Percentiles rank a stretch among this genome's conserved stretches.
Evolutionary conservation across 2,888 invertebrate genomes (phyloP).

Genomic region (Cylloceria caligata): DNA sequence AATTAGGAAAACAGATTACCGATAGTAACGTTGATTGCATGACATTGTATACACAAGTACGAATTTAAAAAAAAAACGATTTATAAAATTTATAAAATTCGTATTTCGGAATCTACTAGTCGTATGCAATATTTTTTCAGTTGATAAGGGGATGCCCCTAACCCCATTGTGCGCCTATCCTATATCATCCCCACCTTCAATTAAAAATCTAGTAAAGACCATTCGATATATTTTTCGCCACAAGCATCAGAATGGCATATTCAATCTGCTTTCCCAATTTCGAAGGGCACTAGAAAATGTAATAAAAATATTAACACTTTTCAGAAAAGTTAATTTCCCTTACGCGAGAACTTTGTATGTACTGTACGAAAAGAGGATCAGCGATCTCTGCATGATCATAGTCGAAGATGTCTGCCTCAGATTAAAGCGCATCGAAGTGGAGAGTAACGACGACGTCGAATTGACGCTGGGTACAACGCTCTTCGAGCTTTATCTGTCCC

Average conservation of each 20-base stretch:
- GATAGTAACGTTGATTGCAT: too few species aligned
- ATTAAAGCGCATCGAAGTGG: constrained; percentile 87
- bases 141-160: too few species aligned
- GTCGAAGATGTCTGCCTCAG: constrained; percentile 91
- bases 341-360: constrained; percentile 91
- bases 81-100: too few species aligned
- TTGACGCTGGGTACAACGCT: constrained; percentile 94
- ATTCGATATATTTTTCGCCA: background rate
- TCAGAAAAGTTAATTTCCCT: constrained; percentile 89
- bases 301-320: constrained; percentile 76
- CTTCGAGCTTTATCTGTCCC: constrained; percentile 95
- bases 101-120: too few species aligned
- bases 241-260: background rate
- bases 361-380: constrained; percentile 90
- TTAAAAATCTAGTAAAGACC: too few species aligned
- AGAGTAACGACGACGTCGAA: constrained; percentile 86
- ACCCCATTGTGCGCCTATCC: too few species aligned
- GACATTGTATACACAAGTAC: too few species aligned
- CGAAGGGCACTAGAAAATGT: background rate
- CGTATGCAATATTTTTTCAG: too few species aligned
- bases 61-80: too few species aligned
- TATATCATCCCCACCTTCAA: too few species aligned
- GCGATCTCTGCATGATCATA: constrained; percentile 90
- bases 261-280: background rate
- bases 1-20: too few species aligned